Conservation (phyloP, 64 coral and sea anemone genomes). For the Porites australiensis region DNA sequence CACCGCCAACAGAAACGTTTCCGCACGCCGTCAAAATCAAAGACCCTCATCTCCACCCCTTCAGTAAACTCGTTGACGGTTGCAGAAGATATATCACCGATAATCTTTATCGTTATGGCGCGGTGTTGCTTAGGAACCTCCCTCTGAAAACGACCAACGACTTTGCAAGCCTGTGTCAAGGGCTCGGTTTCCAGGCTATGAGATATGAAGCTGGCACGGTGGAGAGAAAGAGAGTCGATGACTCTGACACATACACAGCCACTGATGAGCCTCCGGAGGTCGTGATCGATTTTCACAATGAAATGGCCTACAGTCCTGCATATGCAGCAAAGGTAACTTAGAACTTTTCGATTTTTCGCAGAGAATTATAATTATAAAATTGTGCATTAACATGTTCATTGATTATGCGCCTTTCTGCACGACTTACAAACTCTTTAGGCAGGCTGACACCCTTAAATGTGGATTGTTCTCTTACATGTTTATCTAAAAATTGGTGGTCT, state of each 20-base stretch:
- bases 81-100: background rate
- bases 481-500: no score
- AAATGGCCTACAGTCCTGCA: constrained; percentile 58
- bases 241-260: constrained; percentile 45
- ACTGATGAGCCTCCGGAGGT: constrained; percentile 51
- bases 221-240: constrained; percentile 27
- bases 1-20: constrained; percentile 35
- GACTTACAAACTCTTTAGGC: no score
- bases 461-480: no score
- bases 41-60: background rate
- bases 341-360: no score
- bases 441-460: no score
- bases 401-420: no score
- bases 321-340: constrained; percentile 46
- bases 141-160: constrained; percentile 21
- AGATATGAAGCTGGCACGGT: constrained; percentile 49
- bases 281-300: constrained; percentile 54
- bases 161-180: constrained; percentile 16
- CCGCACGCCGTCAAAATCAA: constrained; percentile 36
- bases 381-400: no score
- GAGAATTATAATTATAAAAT: no score
- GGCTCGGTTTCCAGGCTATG: constrained; percentile 48
- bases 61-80: background rate
- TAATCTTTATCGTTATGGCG: constrained; percentile 31
- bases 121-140: constrained; percentile 54